These are phyloP conservation scores for Cinclus cinclus DNA, from an alignment of 2,113 vertebrate genomes.

Conservation along the genomic window DNA sequence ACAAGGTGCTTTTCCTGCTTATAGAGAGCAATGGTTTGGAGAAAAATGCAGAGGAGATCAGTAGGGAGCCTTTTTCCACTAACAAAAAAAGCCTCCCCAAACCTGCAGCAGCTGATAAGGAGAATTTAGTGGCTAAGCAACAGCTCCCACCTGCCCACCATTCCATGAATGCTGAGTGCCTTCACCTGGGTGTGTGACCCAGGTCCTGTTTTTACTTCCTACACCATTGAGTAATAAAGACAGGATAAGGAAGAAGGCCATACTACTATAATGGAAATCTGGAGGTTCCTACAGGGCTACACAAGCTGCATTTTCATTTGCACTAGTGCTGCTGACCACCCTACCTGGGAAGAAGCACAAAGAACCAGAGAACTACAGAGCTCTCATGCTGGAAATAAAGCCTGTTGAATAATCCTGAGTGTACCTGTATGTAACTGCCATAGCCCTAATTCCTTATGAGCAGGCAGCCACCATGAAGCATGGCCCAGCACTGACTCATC, in stretches of 20 bases:
- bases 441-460: not conserved
- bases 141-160: not conserved
- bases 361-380: not conserved
- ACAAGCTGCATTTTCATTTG: not conserved
- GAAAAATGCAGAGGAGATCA: not conserved
- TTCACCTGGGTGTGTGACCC: not conserved
- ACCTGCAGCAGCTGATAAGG: not conserved
- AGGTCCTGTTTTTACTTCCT: not conserved
- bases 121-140: not conserved
- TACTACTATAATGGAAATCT: fast-evolving
- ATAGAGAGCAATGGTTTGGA: not conserved
- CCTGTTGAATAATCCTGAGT: not conserved
- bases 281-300: not conserved
- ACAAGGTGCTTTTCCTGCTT: not conserved
- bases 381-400: not conserved
- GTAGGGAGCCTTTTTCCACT: not conserved
- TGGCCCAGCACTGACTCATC: conserved; percentile 38
- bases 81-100: not conserved
- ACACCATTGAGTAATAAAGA: fast-evolving
- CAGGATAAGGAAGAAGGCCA: not conserved
- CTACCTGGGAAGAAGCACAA: not conserved
- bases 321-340: not conserved
- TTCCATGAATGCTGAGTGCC: not conserved
- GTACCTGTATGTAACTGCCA: not conserved
- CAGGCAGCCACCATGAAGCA: not conserved